phyloP scores from a whole-genome alignment of 2,888 invertebrate species.

The Prosapia bicincta region DNA sequence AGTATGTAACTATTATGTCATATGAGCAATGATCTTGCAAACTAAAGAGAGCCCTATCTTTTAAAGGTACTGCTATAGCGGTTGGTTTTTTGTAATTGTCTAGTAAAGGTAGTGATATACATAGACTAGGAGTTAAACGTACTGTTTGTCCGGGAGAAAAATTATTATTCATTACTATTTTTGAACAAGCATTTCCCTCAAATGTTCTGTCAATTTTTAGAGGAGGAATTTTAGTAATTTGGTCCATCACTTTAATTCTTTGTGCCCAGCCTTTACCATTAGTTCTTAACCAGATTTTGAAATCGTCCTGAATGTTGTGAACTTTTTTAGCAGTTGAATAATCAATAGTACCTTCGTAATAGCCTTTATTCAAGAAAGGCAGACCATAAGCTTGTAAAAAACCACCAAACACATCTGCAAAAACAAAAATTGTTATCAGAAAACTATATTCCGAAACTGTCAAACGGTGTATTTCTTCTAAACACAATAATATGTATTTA shows the following conservation, averaged over 20 bases:
- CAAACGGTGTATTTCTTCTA: slow-evolving; percentile 4
- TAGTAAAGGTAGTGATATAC: slow-evolving; percentile 56
- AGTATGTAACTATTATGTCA: slow-evolving; percentile 53
- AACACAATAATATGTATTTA: background rate
- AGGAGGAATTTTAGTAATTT: slow-evolving; percentile 37
- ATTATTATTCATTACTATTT: background rate
- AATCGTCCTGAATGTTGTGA: slow-evolving; percentile 54
- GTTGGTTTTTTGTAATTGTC: slow-evolving; percentile 53
- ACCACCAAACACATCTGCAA: slow-evolving; percentile 44
- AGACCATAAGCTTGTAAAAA: slow-evolving; percentile 56
- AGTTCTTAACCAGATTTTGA: slow-evolving; percentile 56
- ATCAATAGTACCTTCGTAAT: slow-evolving; percentile 59
- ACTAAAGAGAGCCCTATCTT: slow-evolving; percentile 51
- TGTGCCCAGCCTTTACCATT: slow-evolving; percentile 57
- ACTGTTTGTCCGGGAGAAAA: background rate
- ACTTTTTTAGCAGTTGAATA: slow-evolving; percentile 53
- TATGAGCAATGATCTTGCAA: slow-evolving; percentile 47
- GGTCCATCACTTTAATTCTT: slow-evolving; percentile 38
- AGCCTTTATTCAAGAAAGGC: slow-evolving; percentile 58
- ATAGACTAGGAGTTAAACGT: background rate
- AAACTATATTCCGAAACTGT: slow-evolving; percentile 24
- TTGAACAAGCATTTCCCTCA: background rate
- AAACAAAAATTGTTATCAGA: slow-evolving; percentile 25
- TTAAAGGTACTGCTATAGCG: slow-evolving; percentile 61
- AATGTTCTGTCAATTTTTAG: slow-evolving; percentile 35